A percentile compares a stretch with the other conserved stretches of the same genome.
These are phyloP conservation scores for Microctonus aethiopoides DNA, from an alignment of 2,888 invertebrate genomes.

Conservation along the genomic window DNA sequence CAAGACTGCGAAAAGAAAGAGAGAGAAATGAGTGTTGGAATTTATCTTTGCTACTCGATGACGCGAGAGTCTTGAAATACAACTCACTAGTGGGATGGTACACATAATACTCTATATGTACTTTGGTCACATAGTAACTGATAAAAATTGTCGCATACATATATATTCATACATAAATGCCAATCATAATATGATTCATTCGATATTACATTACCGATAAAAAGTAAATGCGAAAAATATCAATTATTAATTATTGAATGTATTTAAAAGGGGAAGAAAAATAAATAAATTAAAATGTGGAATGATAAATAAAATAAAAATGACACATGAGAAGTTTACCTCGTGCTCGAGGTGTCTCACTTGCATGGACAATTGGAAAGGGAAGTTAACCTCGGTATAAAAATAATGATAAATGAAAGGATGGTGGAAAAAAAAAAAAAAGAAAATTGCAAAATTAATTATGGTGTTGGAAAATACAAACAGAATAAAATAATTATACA, in stretches of 20 bases:
- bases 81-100: neutral
- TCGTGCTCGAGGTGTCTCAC: constrained; percentile 13
- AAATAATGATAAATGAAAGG: constrained; percentile 3
- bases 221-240: neutral
- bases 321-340: constrained; percentile 14
- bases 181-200: neutral
- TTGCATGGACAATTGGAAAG: neutral
- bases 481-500: constrained; percentile 1
- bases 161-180: neutral
- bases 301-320: neutral
- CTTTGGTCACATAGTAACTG: neutral
- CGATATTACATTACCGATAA: neutral
- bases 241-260: neutral
- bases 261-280: neutral
- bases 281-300: neutral
- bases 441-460: no score
- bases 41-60: neutral
- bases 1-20: neutral
- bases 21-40: neutral
- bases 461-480: neutral
- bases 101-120: neutral
- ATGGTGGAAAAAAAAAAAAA: neutral
- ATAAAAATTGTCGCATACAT: neutral
- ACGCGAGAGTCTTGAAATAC: constrained; percentile 4
- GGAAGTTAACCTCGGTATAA: constrained; percentile 19